phyloP scores from a whole-genome alignment of 2,888 invertebrate species.

The Tridacna gigas region DNA sequence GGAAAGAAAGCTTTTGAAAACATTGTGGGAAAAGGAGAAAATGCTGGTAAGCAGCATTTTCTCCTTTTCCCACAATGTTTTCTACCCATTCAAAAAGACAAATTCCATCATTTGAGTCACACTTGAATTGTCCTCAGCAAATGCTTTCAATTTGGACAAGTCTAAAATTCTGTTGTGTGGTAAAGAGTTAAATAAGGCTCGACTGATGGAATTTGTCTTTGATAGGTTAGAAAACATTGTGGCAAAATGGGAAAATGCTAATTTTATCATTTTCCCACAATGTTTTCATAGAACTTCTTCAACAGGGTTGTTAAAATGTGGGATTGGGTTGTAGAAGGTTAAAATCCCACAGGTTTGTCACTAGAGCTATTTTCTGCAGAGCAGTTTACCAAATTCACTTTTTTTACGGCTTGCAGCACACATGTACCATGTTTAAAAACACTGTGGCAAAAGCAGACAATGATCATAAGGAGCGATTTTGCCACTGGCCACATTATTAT shows the following conservation, averaged over 20 bases:
- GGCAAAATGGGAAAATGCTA: neutral
- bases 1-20: too few relatives aligned
- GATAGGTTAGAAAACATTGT: neutral
- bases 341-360: neutral
- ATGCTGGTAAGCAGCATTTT: too few relatives aligned
- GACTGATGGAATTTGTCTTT: neutral
- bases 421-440: constrained; percentile 3
- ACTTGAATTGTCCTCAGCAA: too few relatives aligned
- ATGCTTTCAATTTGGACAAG: neutral
- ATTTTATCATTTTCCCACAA: neutral
- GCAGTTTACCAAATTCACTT: neutral
- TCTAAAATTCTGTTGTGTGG: neutral
- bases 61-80: too few relatives aligned
- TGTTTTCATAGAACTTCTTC: neutral
- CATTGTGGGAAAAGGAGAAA: too few relatives aligned
- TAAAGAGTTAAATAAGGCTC: neutral
- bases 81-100: too few relatives aligned
- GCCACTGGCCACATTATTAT: neutral
- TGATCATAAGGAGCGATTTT: neutral
- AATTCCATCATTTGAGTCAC: too few relatives aligned
- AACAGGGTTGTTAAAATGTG: too few relatives aligned
- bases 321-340: too few relatives aligned
- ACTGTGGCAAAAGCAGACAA: neutral
- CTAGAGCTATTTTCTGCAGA: neutral
- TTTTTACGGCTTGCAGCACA: neutral